Conservation (phyloP, 2,797 vertebrate species). For the Mareca strepera region DNA sequence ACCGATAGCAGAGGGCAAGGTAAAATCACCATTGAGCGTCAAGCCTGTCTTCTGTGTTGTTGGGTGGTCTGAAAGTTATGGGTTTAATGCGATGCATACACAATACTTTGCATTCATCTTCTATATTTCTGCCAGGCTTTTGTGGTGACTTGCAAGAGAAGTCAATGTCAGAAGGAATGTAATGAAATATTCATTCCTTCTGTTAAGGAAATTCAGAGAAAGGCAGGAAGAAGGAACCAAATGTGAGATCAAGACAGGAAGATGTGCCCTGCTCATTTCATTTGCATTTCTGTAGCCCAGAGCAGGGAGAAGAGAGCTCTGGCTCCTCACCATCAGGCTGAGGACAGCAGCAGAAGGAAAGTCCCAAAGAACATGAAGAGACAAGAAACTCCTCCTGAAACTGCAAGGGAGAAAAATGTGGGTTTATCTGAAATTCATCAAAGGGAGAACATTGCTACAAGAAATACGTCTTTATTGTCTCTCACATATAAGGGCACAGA, state of each 20-base stretch:
- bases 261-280: neutral
- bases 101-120: neutral
- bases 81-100: neutral
- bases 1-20: neutral
- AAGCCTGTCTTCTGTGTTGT: neutral
- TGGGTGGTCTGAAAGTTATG: conserved; percentile 31
- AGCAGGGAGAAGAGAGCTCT: neutral
- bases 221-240: conserved; percentile 29
- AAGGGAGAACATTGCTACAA: neutral
- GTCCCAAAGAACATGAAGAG: neutral
- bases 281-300: neutral
- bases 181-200: conserved; percentile 33
- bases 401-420: neutral
- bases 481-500: neutral
- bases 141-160: conserved; percentile 25
- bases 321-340: neutral
- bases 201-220: conserved; percentile 4
- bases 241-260: neutral
- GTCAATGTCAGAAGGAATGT: neutral
- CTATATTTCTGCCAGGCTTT: neutral
- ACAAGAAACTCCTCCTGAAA: neutral
- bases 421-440: neutral
- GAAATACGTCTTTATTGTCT: neutral
- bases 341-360: neutral
- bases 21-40: rapidly evolving